Base-by-base conservation (phyloP, 2,113 vertebrate species). In the Trichechus manatus region DNA sequence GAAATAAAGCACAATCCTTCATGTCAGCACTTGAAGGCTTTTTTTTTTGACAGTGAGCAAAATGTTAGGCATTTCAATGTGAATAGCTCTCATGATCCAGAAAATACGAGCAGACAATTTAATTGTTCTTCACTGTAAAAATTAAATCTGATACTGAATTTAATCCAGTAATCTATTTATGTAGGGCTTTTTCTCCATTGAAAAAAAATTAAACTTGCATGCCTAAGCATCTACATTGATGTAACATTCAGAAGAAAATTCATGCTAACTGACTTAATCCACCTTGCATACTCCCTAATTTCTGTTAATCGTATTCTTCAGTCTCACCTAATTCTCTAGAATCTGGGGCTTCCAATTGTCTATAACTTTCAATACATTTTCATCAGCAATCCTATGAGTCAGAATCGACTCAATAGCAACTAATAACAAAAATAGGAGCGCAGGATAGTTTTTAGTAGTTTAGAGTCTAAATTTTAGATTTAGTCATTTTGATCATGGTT, bases 101-200 rank as follows among this genome's bases (percentile, higher is more conserved):
- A 97, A 97, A 97, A 97, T 94, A 94, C 0, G 33, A 97, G 79
- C 80, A 80, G 94, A 96, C 93, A 98, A 70, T 96, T 96, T 96
- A 96, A 97, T 97, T 98, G 93, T 97, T 94, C 93, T 95, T 95
- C 83, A 90, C 85, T 95, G 11, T 94, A 97, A 95, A 97, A 97
- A 96, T 96, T 96, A 97, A 98, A 95, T 96, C 91, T 85, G 81
- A 95, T 97, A 89, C 93, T 97, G 95, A 97, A 95, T 97, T 98
- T 95, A 97, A 94, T 96, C 92, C 82, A 90, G 77, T 81, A 88
- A 93, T 90, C 89, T 92, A 93, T 96, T 97, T 90, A 95, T 87
- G 84, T 87, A 87, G 96, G 95, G 79, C 80, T 96, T 70, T 78
- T 23, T 14, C 29, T 15, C 93, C 75, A 89, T 97, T 92, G 92